Percentiles rank a stretch among this genome's conserved stretches.
phyloP scores from a whole-genome alignment of 2,797 vertebrate species.

The Crenuchus spilurus region DNA sequence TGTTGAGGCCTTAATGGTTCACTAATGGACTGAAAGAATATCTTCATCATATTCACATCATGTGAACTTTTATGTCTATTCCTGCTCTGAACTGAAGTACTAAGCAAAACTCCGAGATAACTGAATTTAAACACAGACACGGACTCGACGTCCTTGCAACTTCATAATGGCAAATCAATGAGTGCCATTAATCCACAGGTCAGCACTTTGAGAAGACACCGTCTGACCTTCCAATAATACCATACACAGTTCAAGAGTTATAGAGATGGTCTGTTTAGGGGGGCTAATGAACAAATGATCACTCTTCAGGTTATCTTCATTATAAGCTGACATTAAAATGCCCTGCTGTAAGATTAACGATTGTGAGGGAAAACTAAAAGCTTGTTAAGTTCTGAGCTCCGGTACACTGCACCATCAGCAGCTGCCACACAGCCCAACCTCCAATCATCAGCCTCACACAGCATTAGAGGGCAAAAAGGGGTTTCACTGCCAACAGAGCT shows the following conservation, averaged over 20 bases:
- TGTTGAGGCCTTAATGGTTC: too few relatives aligned
- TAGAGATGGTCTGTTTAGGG: constrained; percentile 18
- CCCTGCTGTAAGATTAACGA: constrained; percentile 39
- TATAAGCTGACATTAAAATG: constrained; percentile 39
- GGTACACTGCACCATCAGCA: constrained; percentile 31
- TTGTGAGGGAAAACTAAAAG: constrained; percentile 16
- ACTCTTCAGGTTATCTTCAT: constrained; percentile 41
- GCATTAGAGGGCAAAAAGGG: not conserved
- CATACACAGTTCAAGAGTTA: constrained; percentile 6
- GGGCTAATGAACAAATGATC: not conserved
- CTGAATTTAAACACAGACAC: not conserved
- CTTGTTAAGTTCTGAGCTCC: constrained; percentile 33
- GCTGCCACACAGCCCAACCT: constrained; percentile 10
- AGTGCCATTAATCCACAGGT: not conserved
- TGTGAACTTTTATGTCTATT: not conserved
- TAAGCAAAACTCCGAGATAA: not conserved
- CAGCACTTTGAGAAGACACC: not conserved
- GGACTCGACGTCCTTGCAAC: constrained; percentile 11
- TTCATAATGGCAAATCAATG: not conserved
- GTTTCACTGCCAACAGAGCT: not conserved
- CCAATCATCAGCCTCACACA: not conserved
- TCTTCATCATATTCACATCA: not conserved
- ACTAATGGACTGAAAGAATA: not conserved
- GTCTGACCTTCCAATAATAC: constrained; percentile 25
- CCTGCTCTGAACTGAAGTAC: not conserved